Conservation (phyloP, 64 coral and sea anemone genomes). For the Acropora tenuis region DNA sequence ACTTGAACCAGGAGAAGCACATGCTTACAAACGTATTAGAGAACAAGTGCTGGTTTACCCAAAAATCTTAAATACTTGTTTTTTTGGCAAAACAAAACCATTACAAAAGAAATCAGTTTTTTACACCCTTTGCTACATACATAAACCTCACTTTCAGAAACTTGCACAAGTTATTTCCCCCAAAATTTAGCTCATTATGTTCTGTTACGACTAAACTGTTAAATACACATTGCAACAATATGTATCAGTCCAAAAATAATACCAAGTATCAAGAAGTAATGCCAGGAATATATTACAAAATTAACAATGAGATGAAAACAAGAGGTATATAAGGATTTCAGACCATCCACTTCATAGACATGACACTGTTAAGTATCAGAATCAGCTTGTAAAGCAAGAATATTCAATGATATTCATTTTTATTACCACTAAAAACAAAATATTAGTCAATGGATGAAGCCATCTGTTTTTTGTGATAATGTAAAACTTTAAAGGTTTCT, state of each 20-base stretch:
- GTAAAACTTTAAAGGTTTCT: too few species aligned
- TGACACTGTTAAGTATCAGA: too few species aligned
- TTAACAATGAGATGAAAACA: not conserved
- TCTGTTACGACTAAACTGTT: not conserved
- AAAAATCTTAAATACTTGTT: too few species aligned
- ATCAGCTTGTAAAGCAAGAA: too few species aligned
- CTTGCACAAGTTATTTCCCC: not conserved
- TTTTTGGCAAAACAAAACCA: not conserved
- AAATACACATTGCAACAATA: not conserved
- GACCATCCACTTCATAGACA: not conserved
- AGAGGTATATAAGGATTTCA: not conserved
- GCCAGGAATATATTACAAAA: not conserved
- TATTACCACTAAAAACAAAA: too few species aligned
- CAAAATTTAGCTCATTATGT: not conserved
- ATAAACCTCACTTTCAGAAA: not conserved
- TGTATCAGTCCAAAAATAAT: not conserved
- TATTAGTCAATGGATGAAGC: too few species aligned
- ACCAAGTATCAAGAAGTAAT: not conserved
- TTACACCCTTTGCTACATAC: not conserved
- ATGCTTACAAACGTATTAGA: too few species aligned
- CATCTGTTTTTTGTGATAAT: too few species aligned
- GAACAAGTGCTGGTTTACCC: too few species aligned
- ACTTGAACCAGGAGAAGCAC: too few species aligned
- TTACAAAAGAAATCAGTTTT: not conserved
- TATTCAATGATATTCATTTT: too few species aligned